Evolutionary conservation across 2,888 invertebrate genomes (phyloP).

Genomic region (Tribolium freemani): DNA sequence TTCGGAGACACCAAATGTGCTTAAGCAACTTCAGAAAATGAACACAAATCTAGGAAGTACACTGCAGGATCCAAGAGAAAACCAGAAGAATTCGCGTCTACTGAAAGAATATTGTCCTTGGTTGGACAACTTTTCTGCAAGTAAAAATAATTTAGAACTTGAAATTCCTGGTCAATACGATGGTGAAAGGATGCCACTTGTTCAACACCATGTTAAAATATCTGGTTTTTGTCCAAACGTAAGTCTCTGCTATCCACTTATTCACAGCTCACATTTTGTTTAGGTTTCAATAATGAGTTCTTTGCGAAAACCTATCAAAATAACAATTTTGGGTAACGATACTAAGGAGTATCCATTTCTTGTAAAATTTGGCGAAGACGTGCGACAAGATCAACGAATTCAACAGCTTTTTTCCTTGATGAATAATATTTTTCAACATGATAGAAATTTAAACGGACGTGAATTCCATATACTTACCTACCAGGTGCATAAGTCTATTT

Average conservation of each 20-base stretch:
- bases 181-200: conserved; percentile 72
- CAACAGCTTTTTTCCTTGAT: conserved; percentile 78
- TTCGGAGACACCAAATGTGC: background rate
- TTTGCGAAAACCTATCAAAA: conserved; percentile 74
- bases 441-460: conserved; percentile 53
- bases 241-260: conserved; percentile 23
- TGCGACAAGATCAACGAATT: conserved; percentile 82
- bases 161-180: conserved; percentile 82
- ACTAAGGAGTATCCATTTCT: conserved; percentile 78
- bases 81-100: conserved; percentile 28
- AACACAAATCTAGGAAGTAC: background rate
- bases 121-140: conserved; percentile 71
- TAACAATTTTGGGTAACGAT: conserved; percentile 78
- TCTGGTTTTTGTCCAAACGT: conserved; percentile 74
- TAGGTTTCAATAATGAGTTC: conserved; percentile 73
- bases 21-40: background rate
- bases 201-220: conserved; percentile 76
- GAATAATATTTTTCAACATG: conserved; percentile 73
- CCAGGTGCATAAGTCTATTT: conserved; percentile 66
- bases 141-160: conserved; percentile 67
- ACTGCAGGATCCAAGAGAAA: background rate
- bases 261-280: conserved; percentile 18
- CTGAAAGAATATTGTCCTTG: conserved; percentile 74
- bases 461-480: conserved; percentile 70
- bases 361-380: conserved; percentile 82